Evolutionary conservation across 2,888 invertebrate species (phyloP).

Genomic region (Epistrophe eligans): DNA sequence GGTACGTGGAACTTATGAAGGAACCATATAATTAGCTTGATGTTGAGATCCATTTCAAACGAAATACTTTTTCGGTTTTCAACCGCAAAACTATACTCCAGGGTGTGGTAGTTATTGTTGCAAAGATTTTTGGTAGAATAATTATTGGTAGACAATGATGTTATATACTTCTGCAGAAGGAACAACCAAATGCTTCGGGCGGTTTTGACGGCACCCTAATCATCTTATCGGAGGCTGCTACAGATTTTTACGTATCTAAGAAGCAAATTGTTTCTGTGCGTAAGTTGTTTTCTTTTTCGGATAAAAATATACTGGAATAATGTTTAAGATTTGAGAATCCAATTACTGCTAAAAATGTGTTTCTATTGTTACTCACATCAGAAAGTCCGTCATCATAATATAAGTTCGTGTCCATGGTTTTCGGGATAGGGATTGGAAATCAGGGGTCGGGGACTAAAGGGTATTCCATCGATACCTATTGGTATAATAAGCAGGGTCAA

Average conservation of each 20-base stretch:
- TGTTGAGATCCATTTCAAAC: slow-evolving; percentile 41
- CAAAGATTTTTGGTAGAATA: slow-evolving; percentile 46
- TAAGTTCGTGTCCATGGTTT: background rate
- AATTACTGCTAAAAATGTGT: slow-evolving; percentile 60
- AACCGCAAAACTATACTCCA: slow-evolving; percentile 27
- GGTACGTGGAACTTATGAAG: slow-evolving; percentile 20
- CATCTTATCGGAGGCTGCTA: slow-evolving; percentile 9
- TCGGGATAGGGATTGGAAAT: background rate
- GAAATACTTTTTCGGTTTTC: slow-evolving; percentile 21
- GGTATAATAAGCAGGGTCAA: slow-evolving; percentile 59
- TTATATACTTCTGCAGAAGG: slow-evolving; percentile 47
- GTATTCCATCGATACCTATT: background rate
- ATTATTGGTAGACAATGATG: slow-evolving; percentile 15
- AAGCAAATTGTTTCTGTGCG: slow-evolving; percentile 60
- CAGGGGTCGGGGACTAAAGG: background rate
- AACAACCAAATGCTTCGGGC: slow-evolving; percentile 27
- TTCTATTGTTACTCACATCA: slow-evolving; percentile 53
- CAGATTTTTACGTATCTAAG: slow-evolving; percentile 71
- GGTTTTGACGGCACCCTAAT: slow-evolving; percentile 3
- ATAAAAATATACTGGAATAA: slow-evolving; percentile 40
- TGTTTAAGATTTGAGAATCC: slow-evolving; percentile 68
- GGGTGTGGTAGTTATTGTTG: slow-evolving; percentile 36
- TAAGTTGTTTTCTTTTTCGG: slow-evolving; percentile 10
- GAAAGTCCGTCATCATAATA: background rate
- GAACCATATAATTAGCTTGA: slow-evolving; percentile 62